Evolutionary conservation across 35 echinoderm and acorn worm species (phyloP), one percentile per base, ranked within the genome.

Genomic region (Diadema setosum): DNA sequence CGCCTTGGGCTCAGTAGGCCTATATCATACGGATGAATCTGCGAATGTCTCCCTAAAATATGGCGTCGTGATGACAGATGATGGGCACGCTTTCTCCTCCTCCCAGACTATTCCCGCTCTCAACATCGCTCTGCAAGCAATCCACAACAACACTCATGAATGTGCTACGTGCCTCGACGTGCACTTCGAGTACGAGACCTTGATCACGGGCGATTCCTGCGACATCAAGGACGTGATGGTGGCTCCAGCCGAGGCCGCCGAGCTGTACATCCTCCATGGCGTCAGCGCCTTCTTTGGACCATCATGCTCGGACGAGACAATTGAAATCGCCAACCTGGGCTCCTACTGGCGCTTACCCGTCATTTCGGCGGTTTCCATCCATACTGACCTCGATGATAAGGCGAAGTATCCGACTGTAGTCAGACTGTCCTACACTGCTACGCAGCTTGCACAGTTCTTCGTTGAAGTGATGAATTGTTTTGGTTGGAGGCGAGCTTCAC

Each of bases 281-380:
- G 88, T 94, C 15, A 90, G 36, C 37, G 93, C 93, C 12, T 94
- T 70, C 60, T 61, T 86, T 30, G 83, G 83, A 14, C 59, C 83
- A 27, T 39, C 57, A 16, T 86, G 83, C 34, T 29, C 39, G 15
- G 52, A 39, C 21, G 49, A 86, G 30, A 65, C 83, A 24, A 37
- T 23, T 5, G 58, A 37, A 26, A 42, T 65, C 5, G 55, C 83
- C 18, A 59, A 86, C 37, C 57, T 86, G 39, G 83, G 57, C 20
- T 14, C 83, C 20, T 65, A 35, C 23, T 86, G 83, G 83, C 36
- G 40, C 11, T 2, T 86, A 4, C 83, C 83, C 7, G 58, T 86
- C 20, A n/a, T 86, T 18, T 25, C 61, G 5, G 59, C 35, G 20
- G 83, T 86, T 8, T 78, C 83, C 16, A 70, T 61, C 9, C 44